Conservation (phyloP, 2,888 invertebrate species). For the Caenorhabditis sulstoni region DNA sequence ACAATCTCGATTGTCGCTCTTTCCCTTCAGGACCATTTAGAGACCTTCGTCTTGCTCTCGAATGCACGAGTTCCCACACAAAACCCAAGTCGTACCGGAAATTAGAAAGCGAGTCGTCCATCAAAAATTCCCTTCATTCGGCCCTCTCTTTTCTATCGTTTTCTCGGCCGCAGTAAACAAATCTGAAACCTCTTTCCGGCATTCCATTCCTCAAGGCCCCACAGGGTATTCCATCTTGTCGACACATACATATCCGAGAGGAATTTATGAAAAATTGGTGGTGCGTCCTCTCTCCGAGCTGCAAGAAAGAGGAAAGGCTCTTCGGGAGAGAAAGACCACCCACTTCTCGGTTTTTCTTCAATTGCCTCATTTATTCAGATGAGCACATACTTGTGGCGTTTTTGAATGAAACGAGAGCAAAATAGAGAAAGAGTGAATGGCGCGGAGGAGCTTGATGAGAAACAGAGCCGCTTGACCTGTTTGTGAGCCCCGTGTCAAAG, state of each 20-base stretch:
- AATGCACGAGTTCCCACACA: no score
- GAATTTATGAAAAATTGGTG: constrained; percentile 50
- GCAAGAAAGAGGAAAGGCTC: no score
- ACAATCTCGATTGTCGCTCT: no score
- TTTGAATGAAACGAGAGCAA: constrained; percentile 34
- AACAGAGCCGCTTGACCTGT: constrained; percentile 11
- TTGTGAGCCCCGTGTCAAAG: constrained; percentile 1
- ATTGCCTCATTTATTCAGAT: constrained; percentile 53
- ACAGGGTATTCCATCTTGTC: constrained; percentile 40
- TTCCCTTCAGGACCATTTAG: no score
- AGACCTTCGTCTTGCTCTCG: no score
- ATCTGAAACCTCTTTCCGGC: background rate
- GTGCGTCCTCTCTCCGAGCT: background rate
- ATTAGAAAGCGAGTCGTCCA: no score
- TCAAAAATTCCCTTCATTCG: background rate
- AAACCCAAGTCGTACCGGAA: no score
- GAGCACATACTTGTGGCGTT: constrained; percentile 48
- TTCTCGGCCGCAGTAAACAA: constrained; percentile 13
- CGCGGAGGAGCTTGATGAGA: constrained; percentile 6
- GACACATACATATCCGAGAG: constrained; percentile 4
- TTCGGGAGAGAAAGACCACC: background rate
- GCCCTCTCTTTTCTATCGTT: background rate
- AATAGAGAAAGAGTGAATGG: background rate
- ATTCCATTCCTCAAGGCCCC: constrained; percentile 3
- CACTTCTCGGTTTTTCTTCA: constrained; percentile 29